These are phyloP conservation scores for Phoxinus phoxinus DNA, from an alignment of 2,113 vertebrate genomes.

Conservation along the genomic window DNA sequence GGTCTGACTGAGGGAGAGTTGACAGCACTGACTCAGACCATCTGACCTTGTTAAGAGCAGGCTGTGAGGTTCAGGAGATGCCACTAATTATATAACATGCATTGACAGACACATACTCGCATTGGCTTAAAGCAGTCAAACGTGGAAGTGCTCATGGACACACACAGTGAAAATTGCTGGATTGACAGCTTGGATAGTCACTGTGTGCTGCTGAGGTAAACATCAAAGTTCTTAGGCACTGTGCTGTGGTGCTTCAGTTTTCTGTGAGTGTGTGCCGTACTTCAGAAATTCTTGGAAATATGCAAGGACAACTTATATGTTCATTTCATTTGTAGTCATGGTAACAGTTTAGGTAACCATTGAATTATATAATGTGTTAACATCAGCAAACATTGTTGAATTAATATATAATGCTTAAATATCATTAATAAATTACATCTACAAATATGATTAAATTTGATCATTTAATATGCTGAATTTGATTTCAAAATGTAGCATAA, in stretches of 20 bases:
- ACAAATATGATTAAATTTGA: not conserved
- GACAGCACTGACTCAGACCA: conserved; percentile 68
- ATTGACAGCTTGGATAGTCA: conserved; percentile 22
- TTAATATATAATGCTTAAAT: not conserved
- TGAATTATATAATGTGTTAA: too few relatives aligned
- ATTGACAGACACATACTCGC: conserved; percentile 40
- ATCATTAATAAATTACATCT: not conserved
- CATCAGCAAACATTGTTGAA: not conserved
- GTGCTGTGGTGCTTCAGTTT: not conserved
- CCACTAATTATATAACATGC: conserved; percentile 64
- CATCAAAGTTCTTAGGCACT: not conserved
- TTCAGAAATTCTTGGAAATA: not conserved
- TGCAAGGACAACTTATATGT: not conserved
- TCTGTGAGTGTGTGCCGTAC: not conserved
- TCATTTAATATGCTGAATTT: not conserved
- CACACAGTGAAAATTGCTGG: conserved; percentile 28
- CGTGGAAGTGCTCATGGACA: conserved; percentile 7
- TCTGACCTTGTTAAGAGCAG: conserved; percentile 71
- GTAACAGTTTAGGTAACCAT: too few relatives aligned
- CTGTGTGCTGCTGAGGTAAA: conserved; percentile 29
- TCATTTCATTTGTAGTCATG: not conserved
- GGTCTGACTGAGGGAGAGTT: conserved; percentile 69
- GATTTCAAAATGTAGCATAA: not conserved
- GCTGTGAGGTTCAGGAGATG: conserved; percentile 62
- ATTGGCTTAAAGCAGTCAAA: conserved; percentile 1